Conservation (phyloP, 1,140 invertebrate species). For the Anastatus disparis region DNA sequence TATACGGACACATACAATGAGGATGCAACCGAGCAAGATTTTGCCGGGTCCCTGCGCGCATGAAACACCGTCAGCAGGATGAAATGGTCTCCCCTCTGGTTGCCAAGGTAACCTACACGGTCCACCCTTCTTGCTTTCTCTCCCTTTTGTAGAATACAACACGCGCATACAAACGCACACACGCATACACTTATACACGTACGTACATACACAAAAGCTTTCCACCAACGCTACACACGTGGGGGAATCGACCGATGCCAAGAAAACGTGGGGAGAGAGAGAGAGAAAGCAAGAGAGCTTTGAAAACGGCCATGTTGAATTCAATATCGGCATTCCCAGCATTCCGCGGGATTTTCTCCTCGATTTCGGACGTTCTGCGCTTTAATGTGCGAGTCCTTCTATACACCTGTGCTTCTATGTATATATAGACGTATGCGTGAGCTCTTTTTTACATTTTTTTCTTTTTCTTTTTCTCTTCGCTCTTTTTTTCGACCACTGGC, state of each 20-base stretch:
- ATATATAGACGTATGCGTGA: background rate
- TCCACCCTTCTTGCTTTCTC: constrained; percentile 57
- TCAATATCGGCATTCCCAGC: constrained; percentile 65
- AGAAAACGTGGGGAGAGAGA: background rate
- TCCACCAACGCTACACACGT: constrained; percentile 28
- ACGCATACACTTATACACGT: too few relatives aligned
- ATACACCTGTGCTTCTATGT: constrained; percentile 39
- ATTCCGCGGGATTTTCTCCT: constrained; percentile 59
- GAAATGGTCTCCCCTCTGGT: constrained; percentile 63
- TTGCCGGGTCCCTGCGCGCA: constrained; percentile 50
- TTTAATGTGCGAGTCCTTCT: constrained; percentile 47
- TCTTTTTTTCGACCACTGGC: too few relatives aligned
- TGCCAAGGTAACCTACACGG: constrained; percentile 62
- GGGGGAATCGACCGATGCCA: constrained; percentile 1
- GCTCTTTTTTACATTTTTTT: background rate
- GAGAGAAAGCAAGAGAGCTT: too few relatives aligned
- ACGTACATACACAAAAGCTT: background rate
- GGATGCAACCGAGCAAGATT: constrained; percentile 44
- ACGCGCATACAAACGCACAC: constrained; percentile 15
- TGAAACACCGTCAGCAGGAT: constrained; percentile 62
- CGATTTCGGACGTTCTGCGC: constrained; percentile 52
- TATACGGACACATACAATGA: too few relatives aligned
- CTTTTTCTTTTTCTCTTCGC: background rate
- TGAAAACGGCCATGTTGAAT: constrained; percentile 66
- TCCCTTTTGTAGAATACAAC: constrained; percentile 43